phyloP scores from a whole-genome alignment of 2,113 vertebrate species.

The Acanthisitta chloris region DNA sequence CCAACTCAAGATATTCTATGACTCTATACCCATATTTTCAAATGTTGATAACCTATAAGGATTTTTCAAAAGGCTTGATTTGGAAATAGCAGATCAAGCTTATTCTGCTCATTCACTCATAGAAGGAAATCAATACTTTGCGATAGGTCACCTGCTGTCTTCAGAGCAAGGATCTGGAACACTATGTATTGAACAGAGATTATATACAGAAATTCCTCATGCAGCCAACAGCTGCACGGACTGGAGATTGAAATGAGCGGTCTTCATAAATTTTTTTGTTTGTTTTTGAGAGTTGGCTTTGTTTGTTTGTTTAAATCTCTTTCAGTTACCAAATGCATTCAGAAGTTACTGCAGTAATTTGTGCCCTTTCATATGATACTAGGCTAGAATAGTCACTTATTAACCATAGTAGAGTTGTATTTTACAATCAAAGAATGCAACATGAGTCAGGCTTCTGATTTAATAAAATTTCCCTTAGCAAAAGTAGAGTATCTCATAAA shows the following conservation, averaged over 20 bases:
- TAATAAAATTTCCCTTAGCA: background rate
- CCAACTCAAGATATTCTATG: background rate
- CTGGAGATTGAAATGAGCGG: background rate
- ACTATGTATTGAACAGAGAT: background rate
- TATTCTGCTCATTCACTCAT: background rate
- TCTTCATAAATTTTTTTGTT: background rate
- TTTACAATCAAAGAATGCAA: background rate
- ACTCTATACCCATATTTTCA: background rate
- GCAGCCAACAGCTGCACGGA: background rate
- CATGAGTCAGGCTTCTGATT: background rate
- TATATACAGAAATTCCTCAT: background rate
- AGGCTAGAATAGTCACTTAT: background rate
- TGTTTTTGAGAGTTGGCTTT: background rate
- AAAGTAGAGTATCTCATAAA: background rate
- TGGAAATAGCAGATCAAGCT: background rate
- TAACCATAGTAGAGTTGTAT: background rate
- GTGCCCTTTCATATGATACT: background rate
- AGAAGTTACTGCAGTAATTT: background rate
- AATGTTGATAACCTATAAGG: background rate
- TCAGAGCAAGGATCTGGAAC: background rate
- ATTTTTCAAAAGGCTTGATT: background rate
- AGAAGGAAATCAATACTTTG: background rate
- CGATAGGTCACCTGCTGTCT: background rate
- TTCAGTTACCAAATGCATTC: background rate
- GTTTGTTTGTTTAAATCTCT: background rate